Percentiles rank a stretch among this genome's conserved stretches.
Conservation (phyloP, 2,113 vertebrate genomes). For the Apaloderma vittatum region DNA sequence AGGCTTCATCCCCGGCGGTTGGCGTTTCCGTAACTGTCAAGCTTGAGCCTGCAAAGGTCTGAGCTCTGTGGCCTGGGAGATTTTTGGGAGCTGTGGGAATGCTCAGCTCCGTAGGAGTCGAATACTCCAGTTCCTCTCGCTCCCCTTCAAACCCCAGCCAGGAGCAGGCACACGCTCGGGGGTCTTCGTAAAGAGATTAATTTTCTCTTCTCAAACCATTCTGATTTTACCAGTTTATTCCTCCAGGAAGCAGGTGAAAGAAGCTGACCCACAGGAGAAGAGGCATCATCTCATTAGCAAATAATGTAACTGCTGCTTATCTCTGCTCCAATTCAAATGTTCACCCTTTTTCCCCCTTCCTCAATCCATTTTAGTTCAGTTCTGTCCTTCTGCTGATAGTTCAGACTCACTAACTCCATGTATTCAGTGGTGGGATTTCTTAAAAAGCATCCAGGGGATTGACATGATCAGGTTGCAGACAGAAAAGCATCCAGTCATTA, state of each 20-base stretch:
- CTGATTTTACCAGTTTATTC: neutral
- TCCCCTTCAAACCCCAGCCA: neutral
- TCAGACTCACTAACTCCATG: neutral
- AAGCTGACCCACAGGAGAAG: neutral
- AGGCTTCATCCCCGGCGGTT: neutral
- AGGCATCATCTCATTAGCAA: neutral
- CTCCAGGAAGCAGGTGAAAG: neutral
- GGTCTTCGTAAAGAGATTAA: neutral
- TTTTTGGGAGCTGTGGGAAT: neutral
- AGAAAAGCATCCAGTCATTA: neutral
- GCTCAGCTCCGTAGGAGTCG: neutral
- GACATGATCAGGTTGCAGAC: rapidly evolving
- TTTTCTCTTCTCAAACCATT: neutral
- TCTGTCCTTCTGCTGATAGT: neutral
- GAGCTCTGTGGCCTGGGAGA: neutral
- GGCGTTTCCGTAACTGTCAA: neutral
- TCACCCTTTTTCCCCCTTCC: neutral
- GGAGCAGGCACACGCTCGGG: neutral
- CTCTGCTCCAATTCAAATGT: neutral
- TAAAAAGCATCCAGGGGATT: neutral
- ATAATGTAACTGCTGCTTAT: neutral
- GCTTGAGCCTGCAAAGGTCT: neutral
- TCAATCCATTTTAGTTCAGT: rapidly evolving
- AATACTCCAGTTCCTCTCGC: neutral
- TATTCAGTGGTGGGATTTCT: neutral